Percentiles rank a stretch among this genome's conserved stretches.
phyloP scores from a whole-genome alignment of 2,888 invertebrate genomes.

The Caradrina clavipalpis region DNA sequence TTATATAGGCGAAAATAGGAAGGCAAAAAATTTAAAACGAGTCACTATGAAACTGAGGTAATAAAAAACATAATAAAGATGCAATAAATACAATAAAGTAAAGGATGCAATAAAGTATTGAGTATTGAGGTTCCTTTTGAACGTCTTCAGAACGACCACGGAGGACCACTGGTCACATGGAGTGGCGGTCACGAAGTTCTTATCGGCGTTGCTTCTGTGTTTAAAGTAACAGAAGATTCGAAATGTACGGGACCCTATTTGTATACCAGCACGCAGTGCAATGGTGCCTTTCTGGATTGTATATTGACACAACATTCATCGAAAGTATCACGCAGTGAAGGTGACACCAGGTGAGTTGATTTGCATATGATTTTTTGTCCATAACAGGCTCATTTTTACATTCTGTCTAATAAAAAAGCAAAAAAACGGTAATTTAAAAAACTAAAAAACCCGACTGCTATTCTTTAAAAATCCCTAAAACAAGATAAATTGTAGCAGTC shows the following conservation, averaged over 20 bases:
- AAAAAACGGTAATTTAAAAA: too few species aligned
- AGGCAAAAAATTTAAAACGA: too few species aligned
- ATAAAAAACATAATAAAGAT: too few species aligned
- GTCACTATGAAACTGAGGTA: too few species aligned
- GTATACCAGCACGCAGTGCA: constrained; percentile 77
- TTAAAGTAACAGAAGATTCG: constrained; percentile 59
- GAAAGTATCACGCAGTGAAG: background rate
- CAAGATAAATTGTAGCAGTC: too few species aligned
- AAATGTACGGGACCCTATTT: constrained; percentile 74
- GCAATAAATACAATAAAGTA: too few species aligned
- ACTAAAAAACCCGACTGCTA: too few species aligned
- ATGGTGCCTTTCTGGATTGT: constrained; percentile 73
- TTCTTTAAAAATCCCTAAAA: too few species aligned
- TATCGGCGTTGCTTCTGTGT: constrained; percentile 78
- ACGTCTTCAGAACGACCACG: constrained; percentile 76
- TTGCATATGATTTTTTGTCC: background rate
- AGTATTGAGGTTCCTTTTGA: background rate
- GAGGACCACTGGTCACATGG: constrained; percentile 77
- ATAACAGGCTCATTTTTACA: too few species aligned
- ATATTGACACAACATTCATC: constrained; percentile 52
- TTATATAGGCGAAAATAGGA: too few species aligned
- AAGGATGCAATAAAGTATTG: too few species aligned
- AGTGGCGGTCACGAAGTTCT: constrained; percentile 67
- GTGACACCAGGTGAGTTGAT: constrained; percentile 23
- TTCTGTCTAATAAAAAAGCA: too few species aligned